Base-by-base conservation (phyloP, 1,140 invertebrate species). In the Drosophila yakuba region DNA sequence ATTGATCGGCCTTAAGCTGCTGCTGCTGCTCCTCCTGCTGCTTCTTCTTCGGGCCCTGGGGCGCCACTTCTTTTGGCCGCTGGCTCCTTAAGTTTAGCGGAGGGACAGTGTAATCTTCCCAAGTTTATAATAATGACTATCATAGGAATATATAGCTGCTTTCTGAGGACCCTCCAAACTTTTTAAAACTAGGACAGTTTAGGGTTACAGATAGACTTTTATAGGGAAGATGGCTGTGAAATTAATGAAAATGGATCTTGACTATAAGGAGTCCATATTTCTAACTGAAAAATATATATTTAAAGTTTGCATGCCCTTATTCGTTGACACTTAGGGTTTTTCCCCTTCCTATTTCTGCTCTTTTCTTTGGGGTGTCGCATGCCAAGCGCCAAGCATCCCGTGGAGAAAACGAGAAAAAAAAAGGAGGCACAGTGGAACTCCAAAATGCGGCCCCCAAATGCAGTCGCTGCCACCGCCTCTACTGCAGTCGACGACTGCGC, bases 331-430 rank as follows among this genome's bases (percentile, higher is more conserved):
- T 25, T 25, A 35, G 28, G 57, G 57, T 32, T 54, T 43, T 62
- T 14, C 32, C 28, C 32, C 41, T n/a, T 51, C 32, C 25, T 12
- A 41, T 10, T n/a, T 10, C 35, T 32, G 38, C 32, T 47, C 28
- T 2, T 45, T 28, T 28, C 15, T 20, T 44, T 52, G 61, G 76
- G 62, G 74, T 75, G 74, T 86, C 75, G 78, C 80, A 83, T 82
- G 82, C 78, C 82, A 79, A 67, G 77, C 76, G 64, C 58, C 62
- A 77, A 73, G 73, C 76, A 78, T 72, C 74, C 36, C 69, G 68
- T 38, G 32, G 55, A 43, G 17, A 52, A 56, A 39, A 44, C 35
- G 43, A 36, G 39, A 36, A 36, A 36, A 57, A 20, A 20, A 20
- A 20, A 20, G 1, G 2, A 47, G 17, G 20, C 60, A 36, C 20